A percentile compares a stretch with the other conserved stretches of the same genome.
Evolutionary conservation across 2,797 vertebrate species (phyloP).

Genomic region (Danio tinwini): DNA sequence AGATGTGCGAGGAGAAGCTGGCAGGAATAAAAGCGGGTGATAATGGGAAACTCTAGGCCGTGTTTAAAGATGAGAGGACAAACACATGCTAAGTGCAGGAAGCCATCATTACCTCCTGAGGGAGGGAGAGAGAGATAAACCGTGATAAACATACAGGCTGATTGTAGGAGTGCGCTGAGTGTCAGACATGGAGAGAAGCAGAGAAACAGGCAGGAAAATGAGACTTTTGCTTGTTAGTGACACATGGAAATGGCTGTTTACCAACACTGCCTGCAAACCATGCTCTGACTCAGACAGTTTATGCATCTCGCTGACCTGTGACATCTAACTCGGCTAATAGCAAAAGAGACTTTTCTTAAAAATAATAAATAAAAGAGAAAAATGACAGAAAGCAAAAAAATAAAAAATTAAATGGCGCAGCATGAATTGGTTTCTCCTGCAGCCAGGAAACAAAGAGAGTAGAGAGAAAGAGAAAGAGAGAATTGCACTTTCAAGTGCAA

Average conservation of each 20-base stretch:
- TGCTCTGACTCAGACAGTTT: constrained; percentile 59
- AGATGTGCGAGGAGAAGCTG: not conserved
- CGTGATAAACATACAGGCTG: constrained; percentile 22
- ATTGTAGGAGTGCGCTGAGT: constrained; percentile 42
- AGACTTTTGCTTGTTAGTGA: constrained; percentile 73
- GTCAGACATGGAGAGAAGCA: constrained; percentile 10
- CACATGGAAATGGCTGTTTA: constrained; percentile 71
- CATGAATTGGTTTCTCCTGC: not conserved
- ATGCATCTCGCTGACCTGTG: constrained; percentile 70
- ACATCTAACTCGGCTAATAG: constrained; percentile 59
- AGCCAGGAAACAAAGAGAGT: not conserved
- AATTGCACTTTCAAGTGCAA: not conserved
- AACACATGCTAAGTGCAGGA: constrained; percentile 61
- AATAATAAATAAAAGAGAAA: not conserved
- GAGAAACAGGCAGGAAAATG: constrained; percentile 56
- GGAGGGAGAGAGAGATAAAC: constrained; percentile 17
- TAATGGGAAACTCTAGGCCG: constrained; percentile 59
- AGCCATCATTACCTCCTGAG: constrained; percentile 71
- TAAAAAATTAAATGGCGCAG: constrained; percentile 24
- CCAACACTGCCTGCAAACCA: constrained; percentile 68
- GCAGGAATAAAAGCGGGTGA: constrained; percentile 43
- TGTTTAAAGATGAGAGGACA: constrained; percentile 48
- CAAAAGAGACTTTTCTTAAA: constrained; percentile 48
- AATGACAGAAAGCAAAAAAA: constrained; percentile 1
- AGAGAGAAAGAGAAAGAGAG: not conserved